Evolutionary conservation across 2,797 vertebrate species (phyloP), one percentile per base, ranked within the genome.

Genomic region (Arctocebus calabarensis): DNA sequence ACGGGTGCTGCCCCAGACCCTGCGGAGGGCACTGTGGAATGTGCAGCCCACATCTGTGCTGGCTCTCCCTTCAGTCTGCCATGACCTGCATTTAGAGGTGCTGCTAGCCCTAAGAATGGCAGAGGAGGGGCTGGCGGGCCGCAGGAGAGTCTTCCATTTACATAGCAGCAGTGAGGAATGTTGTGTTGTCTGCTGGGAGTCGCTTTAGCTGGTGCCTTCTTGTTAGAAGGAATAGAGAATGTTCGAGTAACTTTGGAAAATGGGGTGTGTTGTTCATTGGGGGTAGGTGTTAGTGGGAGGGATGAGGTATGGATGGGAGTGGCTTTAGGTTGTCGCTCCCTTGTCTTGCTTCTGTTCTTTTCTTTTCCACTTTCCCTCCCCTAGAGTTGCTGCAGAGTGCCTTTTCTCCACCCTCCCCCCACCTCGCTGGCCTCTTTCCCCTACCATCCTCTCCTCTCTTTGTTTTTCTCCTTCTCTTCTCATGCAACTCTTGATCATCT

Each of bases 351-450:
- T 25, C 40, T 22, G 22, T 25, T 27, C 11, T 37, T 40, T 34
- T 66, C 6, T 16, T 34, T 48, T 29, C 43, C 12, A 1, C 32
- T 77, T n/a, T 45, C 17, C 64, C 17, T 34, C 25, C 19, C 81
- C 13, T 2, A 0, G 12, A 16, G 7, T 14, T 40, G 48, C 23
- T 43, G 3, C 20, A 1, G 3, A 5, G 2, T 4, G 2, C 52
- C 61, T 43, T 34, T 14, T 43, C 64, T 23, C 22, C 52, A 27
- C 3, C 62, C 11, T 62, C 32, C 19, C 2, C 2, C 29, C n/a
- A 27, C 20, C 22, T 14, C 2, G 27, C 20, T 23, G 11, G 19
- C 23, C 7, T 45, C 20, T 9, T 5, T 19, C n/a, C 12, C 11
- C 34, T 25, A n/a, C 10, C 20, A 40, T 29, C 23, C 14, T 14